Conservation (phyloP, 2,797 vertebrate genomes). For the Macropodus opercularis region DNA sequence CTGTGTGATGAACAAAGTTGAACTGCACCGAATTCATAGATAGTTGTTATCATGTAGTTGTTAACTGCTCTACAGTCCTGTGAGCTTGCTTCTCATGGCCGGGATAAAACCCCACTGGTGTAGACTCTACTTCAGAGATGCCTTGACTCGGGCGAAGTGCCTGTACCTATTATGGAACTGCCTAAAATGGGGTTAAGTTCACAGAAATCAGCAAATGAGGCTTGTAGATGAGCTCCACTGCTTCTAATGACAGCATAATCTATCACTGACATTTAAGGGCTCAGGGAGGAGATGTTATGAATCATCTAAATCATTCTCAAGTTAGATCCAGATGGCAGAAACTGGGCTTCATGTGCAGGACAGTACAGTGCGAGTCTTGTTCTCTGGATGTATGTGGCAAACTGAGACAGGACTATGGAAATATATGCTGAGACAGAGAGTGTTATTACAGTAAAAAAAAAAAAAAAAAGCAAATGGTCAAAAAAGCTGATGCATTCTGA, state of each 20-base stretch:
- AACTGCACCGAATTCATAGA: too few species aligned
- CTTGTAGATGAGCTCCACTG: conserved; percentile 60
- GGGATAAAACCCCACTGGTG: too few species aligned
- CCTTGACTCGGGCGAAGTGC: not conserved
- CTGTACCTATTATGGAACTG: conserved; percentile 21
- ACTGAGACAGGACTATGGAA: conserved; percentile 17
- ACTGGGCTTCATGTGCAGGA: conserved; percentile 24
- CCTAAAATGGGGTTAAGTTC: conserved; percentile 37
- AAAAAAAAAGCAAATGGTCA: conserved; percentile 11
- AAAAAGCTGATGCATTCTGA: not conserved
- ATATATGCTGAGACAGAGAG: conserved; percentile 9
- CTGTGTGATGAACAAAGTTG: too few species aligned
- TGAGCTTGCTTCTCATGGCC: too few species aligned
- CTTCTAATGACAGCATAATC: conserved; percentile 65
- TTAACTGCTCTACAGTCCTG: too few species aligned
- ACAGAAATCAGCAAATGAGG: conserved; percentile 51
- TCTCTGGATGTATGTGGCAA: conserved; percentile 18
- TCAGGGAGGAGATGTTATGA: conserved; percentile 43
- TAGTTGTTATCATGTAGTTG: too few species aligned
- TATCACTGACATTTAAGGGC: conserved; percentile 64
- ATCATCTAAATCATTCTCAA: conserved; percentile 45
- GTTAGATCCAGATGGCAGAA: conserved; percentile 39
- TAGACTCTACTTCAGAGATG: conserved; percentile 3
- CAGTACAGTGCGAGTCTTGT: conserved; percentile 41
- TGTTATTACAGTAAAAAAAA: conserved; percentile 17